Percentiles rank a stretch among this genome's conserved stretches.
Evolutionary conservation across 2,888 invertebrate species (phyloP).

Genomic region (Nudaria mundana): DNA sequence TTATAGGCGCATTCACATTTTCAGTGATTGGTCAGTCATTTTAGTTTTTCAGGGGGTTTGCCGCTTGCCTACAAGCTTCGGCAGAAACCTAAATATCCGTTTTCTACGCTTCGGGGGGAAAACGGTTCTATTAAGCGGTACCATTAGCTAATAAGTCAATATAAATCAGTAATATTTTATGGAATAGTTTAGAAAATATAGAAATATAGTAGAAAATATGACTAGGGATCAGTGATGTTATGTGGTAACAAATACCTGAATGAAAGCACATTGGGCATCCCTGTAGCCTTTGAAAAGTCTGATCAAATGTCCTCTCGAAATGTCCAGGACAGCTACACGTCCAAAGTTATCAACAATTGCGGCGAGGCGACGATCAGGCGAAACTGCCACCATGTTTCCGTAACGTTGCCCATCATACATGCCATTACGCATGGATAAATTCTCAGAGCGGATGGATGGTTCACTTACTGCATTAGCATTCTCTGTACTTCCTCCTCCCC

Average conservation of each 20-base stretch:
- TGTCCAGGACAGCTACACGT: conserved; percentile 92
- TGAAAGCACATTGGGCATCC: conserved; percentile 96
- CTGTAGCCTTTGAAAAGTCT: conserved; percentile 97
- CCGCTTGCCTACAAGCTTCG: no score
- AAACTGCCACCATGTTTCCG: conserved; percentile 86
- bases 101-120: no score
- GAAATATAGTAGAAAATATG: background rate
- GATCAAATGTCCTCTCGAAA: conserved; percentile 88
- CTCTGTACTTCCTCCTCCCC: conserved; percentile 58
- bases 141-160: background rate
- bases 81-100: no score
- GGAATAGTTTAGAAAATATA: background rate
- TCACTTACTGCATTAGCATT: conserved; percentile 53
- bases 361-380: conserved; percentile 90
- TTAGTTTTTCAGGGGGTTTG: no score
- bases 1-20: no score
- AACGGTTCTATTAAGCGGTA: no score
- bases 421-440: conserved; percentile 89
- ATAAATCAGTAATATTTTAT: background rate
- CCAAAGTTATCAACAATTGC: conserved; percentile 93
- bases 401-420: conserved; percentile 89
- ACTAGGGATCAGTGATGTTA: background rate
- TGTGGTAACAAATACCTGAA: conserved; percentile 82
- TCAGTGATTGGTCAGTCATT: no score
- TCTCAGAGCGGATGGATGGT: conserved; percentile 83